Evolutionary conservation across 2,888 invertebrate species (phyloP).

Genomic region (Cecidostiba fungosa): DNA sequence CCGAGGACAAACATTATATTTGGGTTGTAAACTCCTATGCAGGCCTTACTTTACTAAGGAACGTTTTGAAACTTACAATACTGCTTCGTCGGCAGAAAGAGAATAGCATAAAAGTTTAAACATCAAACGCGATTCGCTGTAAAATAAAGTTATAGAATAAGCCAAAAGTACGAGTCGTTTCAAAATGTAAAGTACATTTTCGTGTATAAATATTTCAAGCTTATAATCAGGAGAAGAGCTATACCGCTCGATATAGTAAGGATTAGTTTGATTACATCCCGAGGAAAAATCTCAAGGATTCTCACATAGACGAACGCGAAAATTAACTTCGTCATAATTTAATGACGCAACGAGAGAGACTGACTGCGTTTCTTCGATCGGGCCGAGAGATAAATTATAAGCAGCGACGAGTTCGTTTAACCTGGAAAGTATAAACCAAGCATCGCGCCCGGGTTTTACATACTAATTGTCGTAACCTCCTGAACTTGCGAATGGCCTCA

Average conservation of each 20-base stretch:
- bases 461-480: slow-evolving; percentile 72
- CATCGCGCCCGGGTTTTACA: slow-evolving; percentile 69
- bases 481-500: slow-evolving; percentile 67
- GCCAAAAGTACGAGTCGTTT: neutral
- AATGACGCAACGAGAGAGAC: slow-evolving; percentile 37
- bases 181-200: neutral
- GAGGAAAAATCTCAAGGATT: neutral
- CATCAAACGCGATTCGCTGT: neutral
- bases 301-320: neutral
- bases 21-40: neutral
- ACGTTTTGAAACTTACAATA: neutral
- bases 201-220: neutral
- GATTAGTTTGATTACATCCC: neutral
- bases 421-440: slow-evolving; percentile 60
- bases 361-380: slow-evolving; percentile 46
- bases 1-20: slow-evolving; percentile 18
- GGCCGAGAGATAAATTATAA: slow-evolving; percentile 65
- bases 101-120: neutral
- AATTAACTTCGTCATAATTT: slow-evolving; percentile 39
- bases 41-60: neutral
- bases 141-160: neutral
- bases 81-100: neutral
- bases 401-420: slow-evolving; percentile 67
- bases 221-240: neutral
- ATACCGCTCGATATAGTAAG: neutral